Conservation (phyloP, 2,113 vertebrate genomes). For the Butorides virescens region DNA sequence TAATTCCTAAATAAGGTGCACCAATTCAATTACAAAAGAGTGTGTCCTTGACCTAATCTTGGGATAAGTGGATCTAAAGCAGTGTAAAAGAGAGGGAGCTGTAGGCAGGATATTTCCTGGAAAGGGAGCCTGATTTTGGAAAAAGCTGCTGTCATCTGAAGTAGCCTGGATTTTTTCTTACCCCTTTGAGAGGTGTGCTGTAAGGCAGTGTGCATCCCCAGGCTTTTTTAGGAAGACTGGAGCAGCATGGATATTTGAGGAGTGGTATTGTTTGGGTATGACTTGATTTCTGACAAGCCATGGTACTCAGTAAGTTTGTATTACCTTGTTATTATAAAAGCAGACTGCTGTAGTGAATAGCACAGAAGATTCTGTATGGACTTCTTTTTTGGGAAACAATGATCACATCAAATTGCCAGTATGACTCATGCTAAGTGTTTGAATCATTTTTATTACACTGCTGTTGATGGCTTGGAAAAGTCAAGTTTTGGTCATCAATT, state of each 20-base stretch:
- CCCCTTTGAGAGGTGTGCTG: background rate
- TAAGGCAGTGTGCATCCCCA: background rate
- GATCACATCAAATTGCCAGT: constrained; percentile 50
- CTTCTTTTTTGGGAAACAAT: constrained; percentile 46
- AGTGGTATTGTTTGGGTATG: background rate
- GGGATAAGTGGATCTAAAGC: background rate
- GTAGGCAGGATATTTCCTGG: background rate
- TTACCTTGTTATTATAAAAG: background rate
- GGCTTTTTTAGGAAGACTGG: background rate
- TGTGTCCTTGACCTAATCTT: background rate
- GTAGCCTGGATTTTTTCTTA: background rate
- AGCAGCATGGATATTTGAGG: background rate
- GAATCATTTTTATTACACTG: constrained; percentile 66
- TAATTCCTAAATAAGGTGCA: background rate
- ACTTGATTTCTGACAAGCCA: background rate
- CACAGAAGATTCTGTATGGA: background rate
- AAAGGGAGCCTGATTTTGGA: background rate
- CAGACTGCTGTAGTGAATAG: background rate
- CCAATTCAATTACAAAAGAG: background rate
- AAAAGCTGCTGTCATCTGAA: background rate
- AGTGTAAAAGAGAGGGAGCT: background rate
- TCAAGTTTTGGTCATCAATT: constrained; percentile 55
- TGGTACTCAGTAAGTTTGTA: background rate
- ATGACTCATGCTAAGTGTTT: constrained; percentile 53
- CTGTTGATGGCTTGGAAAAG: constrained; percentile 50